A percentile compares a stretch with the other conserved stretches of the same genome.
These are phyloP conservation scores for Pseudorasbora parva DNA, from an alignment of 2,113 vertebrate species.

Conservation along the genomic window DNA sequence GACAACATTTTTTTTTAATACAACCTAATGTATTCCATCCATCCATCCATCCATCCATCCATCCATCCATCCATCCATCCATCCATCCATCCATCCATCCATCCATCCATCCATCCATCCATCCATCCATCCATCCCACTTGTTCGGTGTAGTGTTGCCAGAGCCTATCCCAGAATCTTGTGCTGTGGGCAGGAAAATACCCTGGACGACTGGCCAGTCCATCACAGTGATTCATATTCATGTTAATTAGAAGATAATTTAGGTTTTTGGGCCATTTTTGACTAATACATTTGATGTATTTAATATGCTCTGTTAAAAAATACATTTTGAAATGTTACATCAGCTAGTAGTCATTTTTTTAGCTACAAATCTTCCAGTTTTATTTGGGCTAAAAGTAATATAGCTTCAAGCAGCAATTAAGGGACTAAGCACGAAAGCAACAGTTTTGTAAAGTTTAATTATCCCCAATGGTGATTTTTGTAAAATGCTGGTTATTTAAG, in stretches of 20 bases:
- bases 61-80: too few relatives aligned
- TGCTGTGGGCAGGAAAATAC: not conserved
- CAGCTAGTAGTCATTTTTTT: not conserved
- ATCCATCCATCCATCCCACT: too few relatives aligned
- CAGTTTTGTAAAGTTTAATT: not conserved
- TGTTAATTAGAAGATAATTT: not conserved
- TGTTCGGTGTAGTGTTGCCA: too few relatives aligned
- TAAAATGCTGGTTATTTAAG: not conserved
- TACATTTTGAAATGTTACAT: not conserved
- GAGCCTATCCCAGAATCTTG: too few relatives aligned
- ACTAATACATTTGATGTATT: not conserved
- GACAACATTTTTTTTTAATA: too few relatives aligned
- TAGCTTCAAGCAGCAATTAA: conserved; percentile 11
- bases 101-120: too few relatives aligned
- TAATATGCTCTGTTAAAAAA: not conserved
- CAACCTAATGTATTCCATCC: too few relatives aligned
- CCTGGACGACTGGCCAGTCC: not conserved
- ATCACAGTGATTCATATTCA: not conserved
- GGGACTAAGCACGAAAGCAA: not conserved
- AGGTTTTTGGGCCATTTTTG: not conserved
- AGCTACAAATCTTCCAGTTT: not conserved
- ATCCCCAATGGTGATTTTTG: not conserved
- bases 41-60: too few relatives aligned
- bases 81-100: too few relatives aligned
- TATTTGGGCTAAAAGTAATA: not conserved